Evolutionary conservation across 2,888 invertebrate genomes (phyloP).

Genomic region (Notodonta ziczac): DNA sequence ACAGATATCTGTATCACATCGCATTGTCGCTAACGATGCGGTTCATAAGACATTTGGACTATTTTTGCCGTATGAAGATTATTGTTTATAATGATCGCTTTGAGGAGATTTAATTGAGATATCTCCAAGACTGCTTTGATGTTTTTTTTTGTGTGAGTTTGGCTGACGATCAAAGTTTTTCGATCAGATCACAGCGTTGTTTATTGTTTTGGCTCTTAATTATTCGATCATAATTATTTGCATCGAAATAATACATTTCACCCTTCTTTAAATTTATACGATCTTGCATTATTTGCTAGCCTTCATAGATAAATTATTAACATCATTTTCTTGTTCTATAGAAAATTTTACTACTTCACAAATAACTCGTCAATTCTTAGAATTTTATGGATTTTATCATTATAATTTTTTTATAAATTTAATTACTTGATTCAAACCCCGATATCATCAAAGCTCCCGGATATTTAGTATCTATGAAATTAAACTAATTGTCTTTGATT

Average conservation of each 20-base stretch:
- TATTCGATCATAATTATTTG: too few species aligned
- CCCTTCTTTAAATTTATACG: too few species aligned
- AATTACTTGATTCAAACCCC: conserved; percentile 23
- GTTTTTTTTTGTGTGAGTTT: not conserved
- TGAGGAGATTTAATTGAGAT: too few species aligned
- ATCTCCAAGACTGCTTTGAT: not conserved
- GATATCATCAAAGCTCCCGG: not conserved
- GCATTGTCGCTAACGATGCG: conserved; percentile 68
- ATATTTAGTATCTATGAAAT: conserved; percentile 36
- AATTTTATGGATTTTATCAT: not conserved
- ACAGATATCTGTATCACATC: conserved; percentile 69
- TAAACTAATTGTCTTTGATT: conserved; percentile 39
- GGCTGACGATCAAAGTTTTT: too few species aligned
- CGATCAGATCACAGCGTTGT: too few species aligned
- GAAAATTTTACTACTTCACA: conserved; percentile 1
- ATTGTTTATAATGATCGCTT: not conserved
- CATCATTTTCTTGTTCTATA: not conserved
- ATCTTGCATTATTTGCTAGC: too few species aligned
- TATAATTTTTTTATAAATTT: conserved; percentile 5
- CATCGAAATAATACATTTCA: too few species aligned
- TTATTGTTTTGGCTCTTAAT: too few species aligned
- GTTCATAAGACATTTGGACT: conserved; percentile 32
- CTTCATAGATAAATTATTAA: not conserved
- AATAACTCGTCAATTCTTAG: not conserved
- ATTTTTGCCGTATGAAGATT: conserved; percentile 8